Base-by-base conservation (phyloP, 1,140 invertebrate genomes). In the Drosophila aff. region DNA sequence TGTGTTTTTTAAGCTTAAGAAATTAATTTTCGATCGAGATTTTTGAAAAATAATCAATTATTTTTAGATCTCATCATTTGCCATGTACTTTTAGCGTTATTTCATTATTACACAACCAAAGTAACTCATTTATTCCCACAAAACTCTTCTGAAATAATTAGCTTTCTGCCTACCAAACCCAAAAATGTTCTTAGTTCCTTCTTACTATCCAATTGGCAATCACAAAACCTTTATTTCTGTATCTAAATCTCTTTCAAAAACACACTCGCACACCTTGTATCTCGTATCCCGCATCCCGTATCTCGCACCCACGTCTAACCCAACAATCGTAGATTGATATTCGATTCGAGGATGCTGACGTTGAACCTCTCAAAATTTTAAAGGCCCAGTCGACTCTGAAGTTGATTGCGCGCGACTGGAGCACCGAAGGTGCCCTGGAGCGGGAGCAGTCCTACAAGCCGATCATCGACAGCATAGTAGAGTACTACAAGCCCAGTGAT, bases 361-460 rank as follows among this genome's bases (percentile, higher is more conserved):
- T 93, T 91, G 92, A 84, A 83, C 91, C 84, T 91, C 89, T 92
- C 21, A 90, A 92, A 92, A 91, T 92, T 92, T 92, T 92, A 92
- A 92, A 98, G 93, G 97, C 99, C 5, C 97, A 98, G 92, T 97
- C 97, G 31, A 98, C 98, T 6, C 94, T 99, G 67, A 99, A 99
- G 93, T 98, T 99, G 92, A 95, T 99, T 90, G 97, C 98, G 7
- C 94, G 99, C 26, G 99, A 99, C 93, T 99, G 99, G 99, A 98
- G 97, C 84, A 92, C 94, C 1, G 96, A 96, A 63, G 99, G 99
- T 1, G 94, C 94, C 5, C 92, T 94, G 4, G 99, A 99, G 93
- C 94, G 99, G 49, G 94, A 95, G 31, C 95, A 97, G 23, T 99
- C 98, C 92, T 99, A 99, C 93, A 94, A 96, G 71, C 98, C 98